Evolutionary conservation across 2,888 invertebrate genomes (phyloP).

Genomic region (Drosophila robusta): DNA sequence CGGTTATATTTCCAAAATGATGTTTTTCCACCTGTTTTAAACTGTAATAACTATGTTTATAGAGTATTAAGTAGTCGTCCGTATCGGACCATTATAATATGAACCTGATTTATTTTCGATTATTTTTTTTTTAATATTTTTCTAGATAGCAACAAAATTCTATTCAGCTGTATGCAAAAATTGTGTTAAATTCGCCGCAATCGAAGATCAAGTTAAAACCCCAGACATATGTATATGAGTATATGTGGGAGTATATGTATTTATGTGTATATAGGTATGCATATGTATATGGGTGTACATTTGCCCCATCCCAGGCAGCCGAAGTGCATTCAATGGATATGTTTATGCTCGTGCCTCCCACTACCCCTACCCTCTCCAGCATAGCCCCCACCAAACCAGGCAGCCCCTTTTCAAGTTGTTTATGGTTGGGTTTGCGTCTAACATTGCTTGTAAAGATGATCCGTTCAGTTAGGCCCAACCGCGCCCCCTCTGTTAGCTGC

Average conservation of each 20-base stretch:
- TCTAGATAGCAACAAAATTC: too few species aligned
- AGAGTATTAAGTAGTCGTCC: too few species aligned
- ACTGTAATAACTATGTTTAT: too few species aligned
- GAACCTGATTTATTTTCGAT: too few species aligned
- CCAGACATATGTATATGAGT: background rate
- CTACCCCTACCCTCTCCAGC: background rate
- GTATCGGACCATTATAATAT: too few species aligned
- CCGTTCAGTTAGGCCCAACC: constrained; percentile 28
- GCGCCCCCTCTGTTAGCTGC: background rate
- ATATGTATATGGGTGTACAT: constrained; percentile 3
- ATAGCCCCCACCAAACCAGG: background rate
- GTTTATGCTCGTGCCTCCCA: constrained; percentile 39
- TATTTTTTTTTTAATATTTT: too few species aligned
- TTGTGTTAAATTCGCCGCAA: constrained; percentile 21
- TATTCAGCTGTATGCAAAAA: constrained; percentile 15
- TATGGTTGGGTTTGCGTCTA: constrained; percentile 49
- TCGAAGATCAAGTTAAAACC: constrained; percentile 21
- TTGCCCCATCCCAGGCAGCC: constrained; percentile 14
- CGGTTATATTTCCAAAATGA: too few species aligned
- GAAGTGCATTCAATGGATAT: constrained; percentile 52
- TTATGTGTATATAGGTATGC: background rate
- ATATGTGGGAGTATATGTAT: background rate
- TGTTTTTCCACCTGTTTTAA: too few species aligned
- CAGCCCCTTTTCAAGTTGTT: constrained; percentile 34
- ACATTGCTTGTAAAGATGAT: constrained; percentile 46